Evolutionary conservation across 2,888 invertebrate species (phyloP).

Genomic region (Dexiosoma caninum): DNA sequence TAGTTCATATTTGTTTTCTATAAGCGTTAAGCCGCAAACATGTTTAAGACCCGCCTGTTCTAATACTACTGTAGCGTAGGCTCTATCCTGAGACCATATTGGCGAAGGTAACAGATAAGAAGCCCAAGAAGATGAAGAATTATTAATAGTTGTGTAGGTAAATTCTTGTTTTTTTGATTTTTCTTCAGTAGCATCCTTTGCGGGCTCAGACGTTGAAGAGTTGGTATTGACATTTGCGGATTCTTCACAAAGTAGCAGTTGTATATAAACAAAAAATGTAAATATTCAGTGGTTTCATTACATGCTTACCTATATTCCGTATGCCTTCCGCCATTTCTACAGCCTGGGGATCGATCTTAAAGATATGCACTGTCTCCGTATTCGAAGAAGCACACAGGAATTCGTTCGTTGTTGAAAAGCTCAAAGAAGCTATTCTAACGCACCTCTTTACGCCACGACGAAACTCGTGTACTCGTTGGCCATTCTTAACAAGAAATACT

Average conservation of each 20-base stretch:
- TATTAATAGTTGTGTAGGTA: constrained; percentile 51
- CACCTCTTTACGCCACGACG: constrained; percentile 77
- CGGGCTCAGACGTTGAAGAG: constrained; percentile 13
- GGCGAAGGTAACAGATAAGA: constrained; percentile 76
- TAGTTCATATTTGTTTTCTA: constrained; percentile 75
- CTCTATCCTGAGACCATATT: constrained; percentile 77
- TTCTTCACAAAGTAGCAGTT: constrained; percentile 58
- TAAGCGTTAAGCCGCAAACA: constrained; percentile 74
- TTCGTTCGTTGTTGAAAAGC: constrained; percentile 74
- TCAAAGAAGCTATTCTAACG: constrained; percentile 76
- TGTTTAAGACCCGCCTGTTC: constrained; percentile 75
- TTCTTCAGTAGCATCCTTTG: background rate
- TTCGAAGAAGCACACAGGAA: constrained; percentile 77
- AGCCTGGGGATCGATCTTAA: constrained; percentile 74
- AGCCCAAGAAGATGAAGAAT: constrained; percentile 74
- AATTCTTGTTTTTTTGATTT: background rate
- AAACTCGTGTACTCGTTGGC: constrained; percentile 77
- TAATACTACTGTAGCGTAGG: constrained; percentile 76
- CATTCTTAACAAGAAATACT: constrained; percentile 77
- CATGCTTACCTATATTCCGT: constrained; percentile 50
- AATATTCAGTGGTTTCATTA: too few relatives aligned
- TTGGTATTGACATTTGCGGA: constrained; percentile 59
- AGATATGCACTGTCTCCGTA: constrained; percentile 77
- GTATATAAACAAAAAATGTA: too few relatives aligned
- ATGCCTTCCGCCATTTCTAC: constrained; percentile 74